Conservation (phyloP, 37 sponge, comb jelly and placozoan genomes). For the Amphimedon queenslandica region DNA sequence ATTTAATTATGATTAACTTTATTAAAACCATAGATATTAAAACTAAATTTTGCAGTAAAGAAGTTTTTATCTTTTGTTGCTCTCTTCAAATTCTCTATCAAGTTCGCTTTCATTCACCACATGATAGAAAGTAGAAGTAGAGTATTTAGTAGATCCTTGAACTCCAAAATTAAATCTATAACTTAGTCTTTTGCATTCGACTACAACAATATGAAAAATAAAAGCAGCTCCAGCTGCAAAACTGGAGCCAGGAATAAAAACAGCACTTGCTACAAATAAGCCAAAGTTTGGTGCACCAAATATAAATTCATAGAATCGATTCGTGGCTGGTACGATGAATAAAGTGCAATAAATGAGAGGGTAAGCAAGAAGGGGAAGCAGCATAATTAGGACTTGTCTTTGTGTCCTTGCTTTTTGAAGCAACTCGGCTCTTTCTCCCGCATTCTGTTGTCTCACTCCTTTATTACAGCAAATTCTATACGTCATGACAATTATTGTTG, state of each 20-base stretch:
- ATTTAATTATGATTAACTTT: background rate
- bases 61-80: background rate
- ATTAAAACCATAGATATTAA: background rate
- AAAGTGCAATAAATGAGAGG: background rate
- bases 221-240: background rate
- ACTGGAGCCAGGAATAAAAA: background rate
- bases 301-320: background rate
- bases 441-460: too few species aligned
- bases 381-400: background rate
- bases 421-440: too few species aligned
- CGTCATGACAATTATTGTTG: background rate
- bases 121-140: background rate
- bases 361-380: constrained; percentile 4
- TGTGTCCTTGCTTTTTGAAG: too few species aligned
- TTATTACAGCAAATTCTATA: background rate
- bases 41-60: too few species aligned
- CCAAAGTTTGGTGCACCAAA: background rate
- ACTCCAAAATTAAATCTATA: too few species aligned
- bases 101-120: background rate
- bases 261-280: background rate
- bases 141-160: background rate
- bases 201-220: background rate
- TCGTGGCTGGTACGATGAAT: background rate
- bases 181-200: too few species aligned
- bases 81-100: background rate